A percentile compares a stretch with the other conserved stretches of the same genome.
Conservation (phyloP, 2,797 vertebrate species). For the Sebastes hubbsi region DNA sequence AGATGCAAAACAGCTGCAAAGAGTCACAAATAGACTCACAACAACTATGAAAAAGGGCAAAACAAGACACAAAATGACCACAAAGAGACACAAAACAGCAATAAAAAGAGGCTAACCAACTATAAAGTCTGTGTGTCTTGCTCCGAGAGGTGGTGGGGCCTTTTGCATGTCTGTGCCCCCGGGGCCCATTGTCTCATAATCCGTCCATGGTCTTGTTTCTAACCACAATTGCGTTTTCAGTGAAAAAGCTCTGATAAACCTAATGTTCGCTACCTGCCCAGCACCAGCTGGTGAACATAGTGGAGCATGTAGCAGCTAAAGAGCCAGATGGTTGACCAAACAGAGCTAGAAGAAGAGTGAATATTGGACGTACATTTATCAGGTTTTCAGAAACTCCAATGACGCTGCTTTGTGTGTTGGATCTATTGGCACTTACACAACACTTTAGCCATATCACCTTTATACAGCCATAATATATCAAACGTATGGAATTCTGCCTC, state of each 20-base stretch:
- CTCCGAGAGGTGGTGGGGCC: too few relatives aligned
- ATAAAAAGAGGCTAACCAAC: background rate
- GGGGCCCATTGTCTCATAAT: too few relatives aligned
- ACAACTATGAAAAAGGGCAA: background rate
- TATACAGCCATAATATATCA: background rate
- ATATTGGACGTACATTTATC: background rate
- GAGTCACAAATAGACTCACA: too few relatives aligned
- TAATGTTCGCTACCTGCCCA: too few relatives aligned
- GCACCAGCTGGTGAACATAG: background rate
- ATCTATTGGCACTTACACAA: background rate
- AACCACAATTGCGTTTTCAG: background rate
- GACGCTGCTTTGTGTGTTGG: background rate
- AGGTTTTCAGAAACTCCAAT: background rate
- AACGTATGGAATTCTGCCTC: background rate
- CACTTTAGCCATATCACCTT: background rate
- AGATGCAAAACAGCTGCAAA: too few relatives aligned
- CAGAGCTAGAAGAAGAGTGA: background rate
- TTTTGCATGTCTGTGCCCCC: too few relatives aligned
- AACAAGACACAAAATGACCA: too few relatives aligned
- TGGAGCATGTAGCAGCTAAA: background rate
- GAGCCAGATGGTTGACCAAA: background rate
- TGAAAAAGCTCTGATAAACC: background rate
- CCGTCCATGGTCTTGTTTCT: too few relatives aligned
- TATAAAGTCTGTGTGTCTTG: too few relatives aligned
- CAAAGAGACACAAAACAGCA: too few relatives aligned